These are phyloP conservation scores for Littorina saxatilis DNA, from an alignment of 1,140 invertebrate species.

Conservation along the genomic window DNA sequence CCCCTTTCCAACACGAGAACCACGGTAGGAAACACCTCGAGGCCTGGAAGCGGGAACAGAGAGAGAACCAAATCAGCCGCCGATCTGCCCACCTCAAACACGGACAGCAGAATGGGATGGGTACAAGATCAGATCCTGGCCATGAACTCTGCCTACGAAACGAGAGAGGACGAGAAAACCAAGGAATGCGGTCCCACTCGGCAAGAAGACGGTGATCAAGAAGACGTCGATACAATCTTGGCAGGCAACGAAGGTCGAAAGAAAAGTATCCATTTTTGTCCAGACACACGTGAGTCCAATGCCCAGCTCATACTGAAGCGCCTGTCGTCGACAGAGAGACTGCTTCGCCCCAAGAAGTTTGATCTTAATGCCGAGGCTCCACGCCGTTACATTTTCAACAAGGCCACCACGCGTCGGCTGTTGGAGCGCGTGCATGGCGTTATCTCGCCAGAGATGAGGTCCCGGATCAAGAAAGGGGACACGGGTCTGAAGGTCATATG, in stretches of 20 bases:
- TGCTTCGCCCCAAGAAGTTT: neutral
- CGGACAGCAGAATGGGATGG: neutral
- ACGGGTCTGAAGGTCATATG: neutral
- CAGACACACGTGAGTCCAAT: too few species aligned
- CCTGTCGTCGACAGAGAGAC: neutral
- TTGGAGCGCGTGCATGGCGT: neutral
- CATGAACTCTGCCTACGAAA: neutral
- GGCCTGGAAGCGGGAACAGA: neutral
- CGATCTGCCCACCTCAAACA: too few species aligned
- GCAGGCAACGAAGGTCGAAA: too few species aligned
- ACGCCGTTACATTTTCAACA: neutral
- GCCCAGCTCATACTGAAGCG: too few species aligned
- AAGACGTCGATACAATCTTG: too few species aligned
- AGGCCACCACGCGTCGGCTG: neutral
- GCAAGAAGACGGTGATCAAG: neutral
- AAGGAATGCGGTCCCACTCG: neutral
- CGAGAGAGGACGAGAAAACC: neutral
- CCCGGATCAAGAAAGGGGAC: neutral
- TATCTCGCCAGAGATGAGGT: conserved; percentile 8
- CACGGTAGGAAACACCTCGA: too few species aligned
- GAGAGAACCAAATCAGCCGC: too few species aligned
- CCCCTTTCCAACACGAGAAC: neutral
- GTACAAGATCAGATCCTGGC: neutral
- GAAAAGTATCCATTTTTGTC: too few species aligned
- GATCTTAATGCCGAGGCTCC: neutral